phyloP scores from a whole-genome alignment of 2,888 invertebrate genomes.

The Spatulosminthurus flaviceps region DNA sequence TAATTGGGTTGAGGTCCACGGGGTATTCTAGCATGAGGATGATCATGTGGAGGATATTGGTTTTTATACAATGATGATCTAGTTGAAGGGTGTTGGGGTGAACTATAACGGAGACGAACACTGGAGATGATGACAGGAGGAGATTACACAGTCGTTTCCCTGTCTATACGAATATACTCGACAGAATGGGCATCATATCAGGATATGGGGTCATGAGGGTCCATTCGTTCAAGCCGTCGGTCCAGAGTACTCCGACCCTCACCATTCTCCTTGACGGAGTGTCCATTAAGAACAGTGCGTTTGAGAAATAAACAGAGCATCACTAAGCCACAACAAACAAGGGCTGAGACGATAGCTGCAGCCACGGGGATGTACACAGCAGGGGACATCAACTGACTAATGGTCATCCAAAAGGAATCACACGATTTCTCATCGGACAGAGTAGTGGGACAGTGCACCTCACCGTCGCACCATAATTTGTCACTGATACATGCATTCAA shows the following conservation, averaged over 20 bases:
- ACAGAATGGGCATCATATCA: constrained; percentile 88
- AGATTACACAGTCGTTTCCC: constrained; percentile 85
- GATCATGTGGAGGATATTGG: too few species aligned
- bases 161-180: constrained; percentile 92
- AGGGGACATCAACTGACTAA: constrained; percentile 62
- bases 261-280: constrained; percentile 51
- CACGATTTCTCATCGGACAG: constrained; percentile 59
- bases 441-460: constrained; percentile 64
- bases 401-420: constrained; percentile 62
- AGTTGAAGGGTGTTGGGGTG: not conserved
- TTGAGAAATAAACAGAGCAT: constrained; percentile 68
- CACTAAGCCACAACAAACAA: constrained; percentile 66
- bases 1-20: too few species aligned
- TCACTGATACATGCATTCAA: constrained; percentile 83
- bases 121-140: not conserved
- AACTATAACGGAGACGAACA: not conserved
- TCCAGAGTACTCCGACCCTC: constrained; percentile 34
- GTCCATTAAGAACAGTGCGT: constrained; percentile 65
- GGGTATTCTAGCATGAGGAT: too few species aligned
- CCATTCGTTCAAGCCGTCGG: constrained; percentile 70
- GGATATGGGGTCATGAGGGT: constrained; percentile 71
- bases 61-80: too few species aligned
- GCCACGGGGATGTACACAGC: constrained; percentile 63
- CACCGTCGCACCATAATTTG: constrained; percentile 82
- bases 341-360: constrained; percentile 59